A percentile compares a stretch with the other conserved stretches of the same genome.
phyloP scores from a whole-genome alignment of 2,888 invertebrate genomes.

The Xylocampa areola region DNA sequence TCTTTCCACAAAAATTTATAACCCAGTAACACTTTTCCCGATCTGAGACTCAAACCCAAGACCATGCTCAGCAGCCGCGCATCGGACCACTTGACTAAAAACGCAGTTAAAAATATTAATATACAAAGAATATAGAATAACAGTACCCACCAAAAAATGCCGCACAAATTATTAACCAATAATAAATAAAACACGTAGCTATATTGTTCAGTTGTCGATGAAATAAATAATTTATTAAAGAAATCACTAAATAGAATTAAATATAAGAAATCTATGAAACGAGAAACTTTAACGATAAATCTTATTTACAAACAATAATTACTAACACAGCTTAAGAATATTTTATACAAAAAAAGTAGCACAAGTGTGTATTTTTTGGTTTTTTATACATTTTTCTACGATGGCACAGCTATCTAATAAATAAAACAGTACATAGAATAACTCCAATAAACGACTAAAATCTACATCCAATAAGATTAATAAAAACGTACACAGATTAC shows the following conservation, averaged over 20 bases:
- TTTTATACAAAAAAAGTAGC: conserved; percentile 27
- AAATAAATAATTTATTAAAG: conserved; percentile 26
- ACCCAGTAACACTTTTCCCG: too few relatives aligned
- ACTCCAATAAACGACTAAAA: not conserved
- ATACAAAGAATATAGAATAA: too few relatives aligned
- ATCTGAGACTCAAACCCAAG: too few relatives aligned
- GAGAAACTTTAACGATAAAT: conserved; percentile 9
- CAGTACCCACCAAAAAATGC: too few relatives aligned
- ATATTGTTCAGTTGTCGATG: not conserved
- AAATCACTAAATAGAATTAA: conserved; percentile 11
- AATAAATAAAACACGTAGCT: not conserved
- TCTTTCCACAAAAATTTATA: too few relatives aligned
- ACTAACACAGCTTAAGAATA: conserved; percentile 2
- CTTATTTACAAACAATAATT: conserved; percentile 2
- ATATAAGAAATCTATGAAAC: not conserved
- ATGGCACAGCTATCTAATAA: conserved; percentile 51
- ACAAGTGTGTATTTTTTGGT: conserved; percentile 50
- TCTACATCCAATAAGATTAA: too few relatives aligned
- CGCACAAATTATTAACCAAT: too few relatives aligned
- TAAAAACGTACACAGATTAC: too few relatives aligned
- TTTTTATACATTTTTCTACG: conserved; percentile 32
- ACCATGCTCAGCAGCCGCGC: too few relatives aligned
- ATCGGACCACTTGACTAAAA: too few relatives aligned
- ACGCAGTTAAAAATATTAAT: too few relatives aligned
- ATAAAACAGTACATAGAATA: conserved; percentile 14